Evolutionary conservation across 2,113 vertebrate species (phyloP), one percentile per base, ranked within the genome.

Genomic region (Alectura lathami): DNA sequence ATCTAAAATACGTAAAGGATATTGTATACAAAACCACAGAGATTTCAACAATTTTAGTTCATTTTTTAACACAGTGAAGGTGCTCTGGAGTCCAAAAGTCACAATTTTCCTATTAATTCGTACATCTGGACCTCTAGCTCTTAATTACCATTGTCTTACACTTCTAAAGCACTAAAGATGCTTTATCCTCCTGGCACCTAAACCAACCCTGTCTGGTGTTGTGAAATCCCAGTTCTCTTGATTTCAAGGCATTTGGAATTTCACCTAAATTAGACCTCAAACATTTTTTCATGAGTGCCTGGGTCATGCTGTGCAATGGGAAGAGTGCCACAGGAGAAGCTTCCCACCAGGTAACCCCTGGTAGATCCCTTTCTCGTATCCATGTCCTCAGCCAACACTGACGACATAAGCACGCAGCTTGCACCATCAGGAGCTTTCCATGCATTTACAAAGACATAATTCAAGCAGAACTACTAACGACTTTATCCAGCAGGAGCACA

Each of bases 241-340:
- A 47, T 60, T 81, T 54, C 43, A 57, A 7, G 56, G 26, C 42
- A n/a, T 53, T 36, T 14, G 24, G 42, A 45, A 77, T 72, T 62
- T 73, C 42, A 27, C 3, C 16, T 45, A 20, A 34, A 23, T 48
- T 10, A 36, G 50, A 59, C 18, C 6, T 50, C 38, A 34, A 17
- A 36, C 11, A 9, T 3, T 2, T 0, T 38, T 76, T 88, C 27
- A n/a, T 0, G 4, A 66, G 45, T 62, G 56, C 30, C 12, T 34
- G 78, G 67, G 26, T 42, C n/a, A 11, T 2, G 29, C 56, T 9
- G 29, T 26, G 13, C 30, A 24, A 56, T 23, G 42, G 53, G 54
- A 43, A 42, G 24, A 56, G 40, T 20, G 38, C 13, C 21, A 32
- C 9, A 22, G 17, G 22, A 22, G 38, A n/a, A 22, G 21, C 27